These are phyloP conservation scores for Subacronicta megacephala DNA, from an alignment of 2,888 invertebrate genomes.

Conservation along the genomic window DNA sequence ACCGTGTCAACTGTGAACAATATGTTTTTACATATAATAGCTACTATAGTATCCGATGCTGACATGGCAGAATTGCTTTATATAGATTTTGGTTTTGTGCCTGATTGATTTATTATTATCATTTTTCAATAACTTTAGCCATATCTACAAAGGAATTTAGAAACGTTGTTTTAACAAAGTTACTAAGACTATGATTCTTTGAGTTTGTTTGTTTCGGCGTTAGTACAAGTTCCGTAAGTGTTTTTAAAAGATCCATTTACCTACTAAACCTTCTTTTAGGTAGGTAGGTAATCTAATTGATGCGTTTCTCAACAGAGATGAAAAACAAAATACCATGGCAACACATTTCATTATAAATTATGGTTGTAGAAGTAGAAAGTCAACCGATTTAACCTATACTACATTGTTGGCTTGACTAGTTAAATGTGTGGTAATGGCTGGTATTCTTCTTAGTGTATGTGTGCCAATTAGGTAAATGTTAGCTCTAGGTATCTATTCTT, in stretches of 20 bases:
- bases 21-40: slow-evolving; percentile 18
- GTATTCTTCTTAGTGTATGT: slow-evolving; percentile 4
- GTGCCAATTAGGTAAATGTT: slow-evolving; percentile 3
- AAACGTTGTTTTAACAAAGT: not conserved
- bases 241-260: too few species aligned
- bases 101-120: too few species aligned
- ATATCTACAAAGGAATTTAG: not conserved
- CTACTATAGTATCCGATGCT: not conserved
- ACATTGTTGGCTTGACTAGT: slow-evolving; percentile 3
- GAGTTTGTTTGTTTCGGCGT: too few species aligned
- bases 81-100: slow-evolving; percentile 3
- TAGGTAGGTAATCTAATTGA: too few species aligned
- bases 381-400: slow-evolving; percentile 6
- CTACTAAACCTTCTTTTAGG: too few species aligned
- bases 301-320: not conserved
- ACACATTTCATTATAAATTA: slow-evolving; percentile 1
- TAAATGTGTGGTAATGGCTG: not conserved
- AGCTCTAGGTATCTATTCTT: not conserved
- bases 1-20: slow-evolving; percentile 65
- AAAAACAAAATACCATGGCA: not conserved
- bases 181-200: too few species aligned
- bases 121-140: too few species aligned
- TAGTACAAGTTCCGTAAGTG: not conserved
- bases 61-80: not conserved
- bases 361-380: slow-evolving; percentile 16